Percentiles rank a stretch among this genome's conserved stretches.
Conservation (phyloP, 2,113 vertebrate species). For the Ciconia boyciana region DNA sequence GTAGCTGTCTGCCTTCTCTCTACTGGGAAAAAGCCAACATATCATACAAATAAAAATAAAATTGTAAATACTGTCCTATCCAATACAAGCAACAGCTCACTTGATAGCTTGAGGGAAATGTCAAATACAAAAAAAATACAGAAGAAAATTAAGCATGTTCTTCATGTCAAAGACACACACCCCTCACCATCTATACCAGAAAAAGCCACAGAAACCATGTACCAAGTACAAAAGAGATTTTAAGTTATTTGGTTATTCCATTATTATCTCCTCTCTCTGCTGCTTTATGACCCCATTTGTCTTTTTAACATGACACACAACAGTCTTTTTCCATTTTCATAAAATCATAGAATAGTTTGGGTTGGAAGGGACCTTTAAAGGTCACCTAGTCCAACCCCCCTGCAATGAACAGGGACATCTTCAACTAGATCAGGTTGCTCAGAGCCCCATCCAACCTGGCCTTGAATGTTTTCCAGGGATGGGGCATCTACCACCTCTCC, state of each 20-base stretch:
- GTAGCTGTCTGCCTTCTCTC: slow-evolving; percentile 81
- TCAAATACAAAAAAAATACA: neutral
- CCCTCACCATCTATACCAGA: neutral
- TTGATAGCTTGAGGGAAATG: neutral
- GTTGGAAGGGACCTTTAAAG: neutral
- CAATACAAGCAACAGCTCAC: neutral
- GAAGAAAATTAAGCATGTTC: neutral
- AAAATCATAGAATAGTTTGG: neutral
- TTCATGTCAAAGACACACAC: neutral
- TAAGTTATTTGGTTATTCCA: neutral
- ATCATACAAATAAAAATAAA: neutral
- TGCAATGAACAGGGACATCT: neutral
- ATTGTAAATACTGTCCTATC: neutral
- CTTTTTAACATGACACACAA: neutral
- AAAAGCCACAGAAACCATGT: neutral
- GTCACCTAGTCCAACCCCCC: neutral
- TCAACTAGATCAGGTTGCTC: neutral
- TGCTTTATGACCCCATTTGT: neutral
- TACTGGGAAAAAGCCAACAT: slow-evolving; percentile 30
- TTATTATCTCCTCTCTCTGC: neutral
- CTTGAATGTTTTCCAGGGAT: neutral
- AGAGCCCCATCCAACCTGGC: neutral
- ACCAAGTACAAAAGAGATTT: neutral
- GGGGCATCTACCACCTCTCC: neutral
- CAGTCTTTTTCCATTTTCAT: neutral